Base-by-base conservation (phyloP, 2,888 invertebrate genomes). In the Tuberolachnus salignus region DNA sequence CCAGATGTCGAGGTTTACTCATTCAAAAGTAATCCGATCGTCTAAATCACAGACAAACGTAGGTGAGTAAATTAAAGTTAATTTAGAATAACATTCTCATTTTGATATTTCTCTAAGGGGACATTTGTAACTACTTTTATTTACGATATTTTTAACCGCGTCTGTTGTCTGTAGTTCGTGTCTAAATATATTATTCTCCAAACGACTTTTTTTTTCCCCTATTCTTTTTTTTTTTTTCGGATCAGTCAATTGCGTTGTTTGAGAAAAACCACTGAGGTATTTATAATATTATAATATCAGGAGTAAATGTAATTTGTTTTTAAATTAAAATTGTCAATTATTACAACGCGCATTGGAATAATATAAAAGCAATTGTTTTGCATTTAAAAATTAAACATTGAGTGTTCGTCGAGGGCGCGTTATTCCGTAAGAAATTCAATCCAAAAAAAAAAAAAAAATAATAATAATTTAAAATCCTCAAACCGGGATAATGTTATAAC, bases 61-160 rank as follows among this genome's bases (percentile, higher is more conserved):
- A 16, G 73, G 73, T 74, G 42, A 63, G 73, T 59, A 26, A 2
- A 14, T 34, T 61, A 49, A 1, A 34, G 8, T 49, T 16, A 44
- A 53, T 53, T 64, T 26, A 14, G 57, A 67, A 67, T n/a, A 46
- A 6, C 23, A 14, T 75, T 66, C 64, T 44, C 57, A n/a, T 19
- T 75, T 67, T 67, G n/a, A 67, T 75, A 57, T 67, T 75, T 34
- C 66, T 75, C 75, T 14, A 42, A 66, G 75, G 66, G 16, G 66
- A 67, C 75, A 67, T 75, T 67, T 55, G 74, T 42, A 21, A 11
- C 34, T n/a, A 34, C 34, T 34, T 64, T 66, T 57, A 51, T 67
- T 51, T 63, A 51, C 51, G 49, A 49, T 63, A 64, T 64, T 64
- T 46, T 46, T 75, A 67, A 67, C 55, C 75, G 49, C 26, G 19